Conservation (phyloP, 2,113 vertebrate species). For the Falco punctatus region DNA sequence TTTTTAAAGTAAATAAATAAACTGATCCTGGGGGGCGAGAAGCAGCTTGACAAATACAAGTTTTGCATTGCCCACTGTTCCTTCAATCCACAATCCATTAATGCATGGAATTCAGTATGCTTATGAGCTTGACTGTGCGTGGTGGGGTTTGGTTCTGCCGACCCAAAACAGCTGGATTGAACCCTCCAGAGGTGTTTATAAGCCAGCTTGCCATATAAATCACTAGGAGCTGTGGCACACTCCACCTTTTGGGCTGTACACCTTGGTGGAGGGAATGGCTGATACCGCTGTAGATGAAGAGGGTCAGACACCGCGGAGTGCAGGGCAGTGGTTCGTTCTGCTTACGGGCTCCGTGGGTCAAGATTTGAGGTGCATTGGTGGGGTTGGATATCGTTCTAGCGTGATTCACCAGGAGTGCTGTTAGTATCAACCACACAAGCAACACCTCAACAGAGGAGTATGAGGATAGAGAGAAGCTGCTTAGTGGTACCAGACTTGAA, state of each 20-base stretch:
- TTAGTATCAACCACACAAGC: neutral
- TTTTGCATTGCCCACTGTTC: neutral
- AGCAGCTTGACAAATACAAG: neutral
- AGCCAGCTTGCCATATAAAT: neutral
- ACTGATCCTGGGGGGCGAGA: neutral
- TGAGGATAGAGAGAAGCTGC: neutral
- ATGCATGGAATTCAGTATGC: neutral
- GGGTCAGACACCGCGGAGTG: accelerated
- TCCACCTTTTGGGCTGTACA: accelerated
- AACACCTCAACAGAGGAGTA: neutral
- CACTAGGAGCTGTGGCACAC: neutral
- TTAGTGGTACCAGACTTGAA: neutral
- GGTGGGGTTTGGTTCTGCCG: neutral
- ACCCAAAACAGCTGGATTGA: neutral
- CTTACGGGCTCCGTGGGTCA: neutral
- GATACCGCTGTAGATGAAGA: neutral
- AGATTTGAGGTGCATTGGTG: neutral
- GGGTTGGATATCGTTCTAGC: neutral
- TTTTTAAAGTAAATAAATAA: neutral
- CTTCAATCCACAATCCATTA: neutral
- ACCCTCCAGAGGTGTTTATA: neutral
- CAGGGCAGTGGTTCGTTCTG: neutral
- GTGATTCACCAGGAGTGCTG: neutral
- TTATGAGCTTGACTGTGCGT: neutral
- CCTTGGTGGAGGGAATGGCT: neutral